Conservation (phyloP, 2,888 invertebrate genomes). For the Heliconius charithonia region DNA sequence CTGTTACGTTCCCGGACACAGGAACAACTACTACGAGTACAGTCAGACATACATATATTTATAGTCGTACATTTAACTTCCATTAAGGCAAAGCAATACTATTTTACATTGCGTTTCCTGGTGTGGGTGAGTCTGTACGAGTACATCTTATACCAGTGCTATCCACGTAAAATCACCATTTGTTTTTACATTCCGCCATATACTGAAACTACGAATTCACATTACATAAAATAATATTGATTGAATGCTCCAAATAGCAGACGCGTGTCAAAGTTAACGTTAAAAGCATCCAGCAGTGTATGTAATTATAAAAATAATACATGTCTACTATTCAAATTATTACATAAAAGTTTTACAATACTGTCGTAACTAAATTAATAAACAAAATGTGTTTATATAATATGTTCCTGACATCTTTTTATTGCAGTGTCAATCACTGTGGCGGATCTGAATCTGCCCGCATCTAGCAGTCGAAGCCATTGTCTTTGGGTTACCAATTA, state of each 20-base stretch:
- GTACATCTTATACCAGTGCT: background rate
- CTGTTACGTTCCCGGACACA: too few relatives aligned
- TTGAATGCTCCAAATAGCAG: background rate
- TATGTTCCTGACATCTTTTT: background rate
- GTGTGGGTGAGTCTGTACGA: background rate
- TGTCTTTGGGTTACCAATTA: too few relatives aligned
- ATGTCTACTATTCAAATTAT: background rate
- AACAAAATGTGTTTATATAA: background rate
- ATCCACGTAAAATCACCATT: too few relatives aligned
- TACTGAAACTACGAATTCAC: background rate
- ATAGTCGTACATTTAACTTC: too few relatives aligned
- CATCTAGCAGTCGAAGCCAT: too few relatives aligned
- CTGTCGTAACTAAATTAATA: background rate
- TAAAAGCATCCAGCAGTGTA: background rate
- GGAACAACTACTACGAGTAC: too few relatives aligned
- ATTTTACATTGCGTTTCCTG: too few relatives aligned
- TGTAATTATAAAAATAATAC: constrained; percentile 4
- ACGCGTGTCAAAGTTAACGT: background rate
- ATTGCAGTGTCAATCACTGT: too few relatives aligned
- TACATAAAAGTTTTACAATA: background rate
- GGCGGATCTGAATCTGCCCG: too few relatives aligned
- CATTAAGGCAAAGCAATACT: too few relatives aligned
- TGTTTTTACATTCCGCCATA: too few relatives aligned
- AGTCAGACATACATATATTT: too few relatives aligned
- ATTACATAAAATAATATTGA: constrained; percentile 10